Base-by-base conservation (phyloP, 2,113 vertebrate species). In the Equus quagga region DNA sequence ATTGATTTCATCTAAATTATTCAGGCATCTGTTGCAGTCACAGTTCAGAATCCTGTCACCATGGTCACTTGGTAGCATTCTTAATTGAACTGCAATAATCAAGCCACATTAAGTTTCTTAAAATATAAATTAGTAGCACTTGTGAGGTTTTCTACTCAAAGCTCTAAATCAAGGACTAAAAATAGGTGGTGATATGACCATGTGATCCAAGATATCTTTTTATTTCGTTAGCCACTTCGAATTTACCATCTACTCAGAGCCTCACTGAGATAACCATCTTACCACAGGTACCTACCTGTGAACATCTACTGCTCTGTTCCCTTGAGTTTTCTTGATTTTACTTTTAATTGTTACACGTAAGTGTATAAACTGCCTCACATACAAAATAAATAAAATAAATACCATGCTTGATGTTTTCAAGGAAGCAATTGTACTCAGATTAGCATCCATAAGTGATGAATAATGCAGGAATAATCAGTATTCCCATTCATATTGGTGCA, bases 401-500 rank as follows among this genome's bases (percentile, higher is more conserved):
- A 58, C 8, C 82, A 3, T 17, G 1, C 24, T 80, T 96, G 36
- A 72, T 60, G 15, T 82, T 97, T 96, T 95, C 62, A 83, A 89
- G 46, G 41, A 95, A 93, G 54, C 41, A 49, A n/a, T 7, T 85
- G 24, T 58, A 93, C 24, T 73, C 54, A 88, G n/a, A 93, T 91
- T 86, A 94, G 56, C 31, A 89, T 54, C 21, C 3, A 3, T 54
- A 80, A 84, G 24, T 67, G 56, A 96, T 95, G 75, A 93, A 67
- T 76, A 97, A 81, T 95, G 96, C 41, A 96, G 70, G 72, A 89
- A 94, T 82, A 84, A 62, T 91, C 82, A 84, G 54, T 19, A 31
- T 83, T 95, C 36, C 54, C 60, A 96, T 88, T 96, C 41, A 81
- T 58, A 89, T 93, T 80, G 51, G 97, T 97, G 49, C 6, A 96